A percentile compares a stretch with the other conserved stretches of the same genome.
Evolutionary conservation across 2,113 vertebrate species (phyloP).

Genomic region (Gorsachius goisagi): DNA sequence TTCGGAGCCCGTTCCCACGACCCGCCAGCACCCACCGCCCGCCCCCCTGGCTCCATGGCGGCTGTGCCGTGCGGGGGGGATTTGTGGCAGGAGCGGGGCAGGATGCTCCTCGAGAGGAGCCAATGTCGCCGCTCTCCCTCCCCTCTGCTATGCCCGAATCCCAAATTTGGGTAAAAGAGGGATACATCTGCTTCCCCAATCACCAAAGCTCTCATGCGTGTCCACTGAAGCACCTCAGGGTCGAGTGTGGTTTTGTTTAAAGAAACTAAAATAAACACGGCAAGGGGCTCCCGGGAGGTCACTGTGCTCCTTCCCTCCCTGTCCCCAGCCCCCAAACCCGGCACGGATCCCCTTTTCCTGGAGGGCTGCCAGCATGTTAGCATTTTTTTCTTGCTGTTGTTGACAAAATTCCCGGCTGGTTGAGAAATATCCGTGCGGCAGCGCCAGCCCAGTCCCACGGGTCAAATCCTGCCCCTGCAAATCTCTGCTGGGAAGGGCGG

Average conservation of each 20-base stretch:
- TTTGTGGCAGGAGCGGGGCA: fast-evolving
- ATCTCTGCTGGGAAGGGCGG: neutral
- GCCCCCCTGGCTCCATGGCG: fast-evolving
- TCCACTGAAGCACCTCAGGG: constrained; percentile 15
- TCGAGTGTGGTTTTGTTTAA: constrained; percentile 40
- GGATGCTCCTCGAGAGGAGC: neutral
- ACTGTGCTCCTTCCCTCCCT: neutral
- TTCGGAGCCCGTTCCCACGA: neutral
- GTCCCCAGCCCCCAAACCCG: neutral
- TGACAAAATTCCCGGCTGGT: constrained; percentile 11
- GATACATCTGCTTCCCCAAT: neutral
- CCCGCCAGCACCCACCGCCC: neutral
- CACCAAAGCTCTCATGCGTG: neutral
- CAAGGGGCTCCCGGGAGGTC: neutral
- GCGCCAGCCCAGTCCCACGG: constrained; percentile 20
- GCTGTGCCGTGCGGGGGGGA: neutral
- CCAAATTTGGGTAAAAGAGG: constrained; percentile 29
- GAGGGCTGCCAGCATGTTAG: neutral
- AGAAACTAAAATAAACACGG: constrained; percentile 30
- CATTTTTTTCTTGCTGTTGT: constrained; percentile 40
- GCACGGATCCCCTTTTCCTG: neutral
- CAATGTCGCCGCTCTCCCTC: neutral
- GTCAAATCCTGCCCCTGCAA: neutral
- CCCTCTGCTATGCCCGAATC: neutral
- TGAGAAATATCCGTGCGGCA: constrained; percentile 7